Percentiles rank a stretch among this genome's conserved stretches.
Evolutionary conservation across 2,113 vertebrate genomes (phyloP).

Genomic region (Vireo altiloquus): DNA sequence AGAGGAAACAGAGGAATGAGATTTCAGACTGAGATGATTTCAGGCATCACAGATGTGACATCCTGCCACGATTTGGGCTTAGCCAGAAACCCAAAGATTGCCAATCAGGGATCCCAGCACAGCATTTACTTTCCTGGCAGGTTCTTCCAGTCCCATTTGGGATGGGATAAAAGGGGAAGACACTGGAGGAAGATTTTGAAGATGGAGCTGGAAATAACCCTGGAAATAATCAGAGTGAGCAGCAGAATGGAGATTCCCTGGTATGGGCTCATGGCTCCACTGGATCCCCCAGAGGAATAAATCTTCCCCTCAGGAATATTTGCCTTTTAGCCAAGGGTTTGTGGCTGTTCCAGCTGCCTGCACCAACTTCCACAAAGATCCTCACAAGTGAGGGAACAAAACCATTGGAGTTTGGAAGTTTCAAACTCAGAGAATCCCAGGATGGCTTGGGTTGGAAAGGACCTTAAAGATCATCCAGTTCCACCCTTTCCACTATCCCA

Average conservation of each 20-base stretch:
- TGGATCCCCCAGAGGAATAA: background rate
- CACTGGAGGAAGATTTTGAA: background rate
- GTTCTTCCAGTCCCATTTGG: background rate
- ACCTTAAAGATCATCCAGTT: background rate
- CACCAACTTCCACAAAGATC: background rate
- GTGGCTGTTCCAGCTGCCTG: background rate
- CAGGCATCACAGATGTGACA: background rate
- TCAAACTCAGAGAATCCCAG: background rate
- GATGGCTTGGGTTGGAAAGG: background rate
- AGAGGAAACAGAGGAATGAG: background rate
- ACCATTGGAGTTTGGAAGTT: background rate
- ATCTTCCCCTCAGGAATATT: background rate
- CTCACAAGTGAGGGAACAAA: background rate
- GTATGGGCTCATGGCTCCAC: background rate
- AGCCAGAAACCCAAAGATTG: background rate
- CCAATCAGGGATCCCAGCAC: background rate
- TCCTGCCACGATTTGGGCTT: background rate
- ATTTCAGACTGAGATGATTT: background rate
- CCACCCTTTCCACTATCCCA: accelerated
- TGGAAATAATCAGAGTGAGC: background rate
- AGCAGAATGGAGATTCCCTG: background rate
- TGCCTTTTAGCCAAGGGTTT: background rate
- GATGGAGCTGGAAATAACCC: background rate
- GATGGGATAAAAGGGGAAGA: background rate
- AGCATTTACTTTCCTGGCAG: background rate